Evolutionary conservation across 2,888 invertebrate species (phyloP), one percentile per base, ranked within the genome.

Genomic region (Orthonychiurus folsomi): DNA sequence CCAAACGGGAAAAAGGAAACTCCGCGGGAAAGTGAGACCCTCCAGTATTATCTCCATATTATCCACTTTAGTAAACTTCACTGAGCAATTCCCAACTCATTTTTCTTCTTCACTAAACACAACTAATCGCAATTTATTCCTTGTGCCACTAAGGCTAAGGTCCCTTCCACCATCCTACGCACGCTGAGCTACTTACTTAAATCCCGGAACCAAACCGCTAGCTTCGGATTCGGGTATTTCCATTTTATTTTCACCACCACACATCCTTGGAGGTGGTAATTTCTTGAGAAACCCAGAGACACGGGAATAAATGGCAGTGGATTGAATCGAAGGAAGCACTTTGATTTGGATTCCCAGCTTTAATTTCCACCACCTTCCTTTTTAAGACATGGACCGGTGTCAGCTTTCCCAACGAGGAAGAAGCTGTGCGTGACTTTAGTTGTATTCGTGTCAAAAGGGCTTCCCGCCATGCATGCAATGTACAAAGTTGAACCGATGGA

Each of bases 401-500:
- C 37, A 15, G 5, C 37, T 37, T 37, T 9, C 37, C 37, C 37
- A 5, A 37, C 25, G 24, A 2, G 53, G 15, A 53, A 15, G 2
- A 25, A 23, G 18, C 53, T 18, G 3, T 9, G 21, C 25, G 2
- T 53, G 52, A 52, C 18, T 52, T 52, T 54, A 25, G 24, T 24
- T 23, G 55, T 21, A 25, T 21, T 25, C 55, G 15, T 25, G 9
- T 9, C 15, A 21, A 25, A 54, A 2, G 20, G 24, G 15, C 15
- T 23, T 12, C 3, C 2, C 2, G 3, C 18, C 20, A 54, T 56
- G 26, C 56, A 26, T 26, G 37, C 37, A 15, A n/a, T 57, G 15
- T 59, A 50, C 26, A 59, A 25, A 23, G 24, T 23, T 50, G 26
- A 60, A 20, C 64, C 67, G 28, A 69, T 71, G 59, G 67, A 69